Percentiles rank a stretch among this genome's conserved stretches.
Evolutionary conservation across 2,797 vertebrate species (phyloP).

Genomic region (Rousettus madagascariensis): DNA sequence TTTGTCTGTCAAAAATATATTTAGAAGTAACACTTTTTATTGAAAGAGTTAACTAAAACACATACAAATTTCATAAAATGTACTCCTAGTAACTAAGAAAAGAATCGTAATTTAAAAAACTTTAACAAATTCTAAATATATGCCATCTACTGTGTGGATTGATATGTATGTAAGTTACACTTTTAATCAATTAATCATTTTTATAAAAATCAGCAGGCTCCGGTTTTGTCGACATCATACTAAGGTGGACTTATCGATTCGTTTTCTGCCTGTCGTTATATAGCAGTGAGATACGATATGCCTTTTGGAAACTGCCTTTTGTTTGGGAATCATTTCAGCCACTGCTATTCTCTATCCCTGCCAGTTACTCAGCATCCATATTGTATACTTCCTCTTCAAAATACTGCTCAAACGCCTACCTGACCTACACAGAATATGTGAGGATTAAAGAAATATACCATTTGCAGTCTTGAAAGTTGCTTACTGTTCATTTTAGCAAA

Average conservation of each 20-base stretch:
- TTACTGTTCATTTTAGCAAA: background rate
- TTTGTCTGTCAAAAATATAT: background rate
- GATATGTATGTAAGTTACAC: background rate
- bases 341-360: background rate
- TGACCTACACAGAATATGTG: background rate
- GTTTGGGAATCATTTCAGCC: background rate
- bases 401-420: background rate
- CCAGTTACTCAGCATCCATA: background rate
- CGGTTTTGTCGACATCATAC: background rate
- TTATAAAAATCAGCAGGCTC: background rate
- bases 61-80: background rate
- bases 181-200: background rate
- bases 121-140: background rate
- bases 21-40: background rate
- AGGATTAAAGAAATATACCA: background rate
- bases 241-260: background rate
- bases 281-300: background rate
- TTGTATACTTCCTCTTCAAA: background rate
- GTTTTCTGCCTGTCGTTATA: background rate
- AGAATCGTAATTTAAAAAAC: slow-evolving; percentile 1
- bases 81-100: background rate
- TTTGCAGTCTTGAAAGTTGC: background rate
- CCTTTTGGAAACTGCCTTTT: background rate
- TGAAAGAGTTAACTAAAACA: background rate
- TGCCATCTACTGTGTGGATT: background rate